Evolutionary conservation across 2,888 invertebrate species (phyloP).

Genomic region (Sarcophaga caerulescens): DNA sequence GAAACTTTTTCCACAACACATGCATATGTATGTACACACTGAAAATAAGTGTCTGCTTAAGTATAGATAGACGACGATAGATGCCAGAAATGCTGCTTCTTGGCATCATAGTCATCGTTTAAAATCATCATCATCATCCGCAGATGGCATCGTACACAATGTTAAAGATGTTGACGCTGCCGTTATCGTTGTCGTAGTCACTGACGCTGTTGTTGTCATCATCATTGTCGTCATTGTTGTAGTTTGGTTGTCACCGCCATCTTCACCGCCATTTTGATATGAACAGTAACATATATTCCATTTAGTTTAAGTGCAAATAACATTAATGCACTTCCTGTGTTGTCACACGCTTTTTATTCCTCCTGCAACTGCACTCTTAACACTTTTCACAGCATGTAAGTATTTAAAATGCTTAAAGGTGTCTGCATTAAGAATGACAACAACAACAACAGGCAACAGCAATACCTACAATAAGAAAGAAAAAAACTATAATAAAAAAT

Average conservation of each 20-base stretch:
- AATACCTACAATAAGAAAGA: not conserved
- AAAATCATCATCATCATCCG: not conserved
- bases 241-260: not conserved
- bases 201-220: not conserved
- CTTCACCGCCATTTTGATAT: conserved; percentile 31
- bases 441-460: conserved; percentile 20
- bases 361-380: conserved; percentile 48
- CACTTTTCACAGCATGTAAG: conserved; percentile 67
- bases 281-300: conserved; percentile 61
- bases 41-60: not conserved
- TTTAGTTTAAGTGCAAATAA: conserved; percentile 69
- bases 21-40: too few relatives aligned
- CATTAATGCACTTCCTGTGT: conserved; percentile 69
- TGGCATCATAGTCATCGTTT: conserved; percentile 10
- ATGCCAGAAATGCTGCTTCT: not conserved
- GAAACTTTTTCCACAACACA: not conserved
- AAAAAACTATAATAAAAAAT: not conserved
- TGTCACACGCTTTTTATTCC: conserved; percentile 66
- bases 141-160: not conserved
- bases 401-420: conserved; percentile 69
- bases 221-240: conserved; percentile 3
- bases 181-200: not conserved
- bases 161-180: not conserved
- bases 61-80: too few relatives aligned
- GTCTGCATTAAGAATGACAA: conserved; percentile 57